Evolutionary conservation across 2,113 vertebrate species (phyloP), one percentile per base, ranked within the genome.

Genomic region (Gambusia holbrooki): DNA sequence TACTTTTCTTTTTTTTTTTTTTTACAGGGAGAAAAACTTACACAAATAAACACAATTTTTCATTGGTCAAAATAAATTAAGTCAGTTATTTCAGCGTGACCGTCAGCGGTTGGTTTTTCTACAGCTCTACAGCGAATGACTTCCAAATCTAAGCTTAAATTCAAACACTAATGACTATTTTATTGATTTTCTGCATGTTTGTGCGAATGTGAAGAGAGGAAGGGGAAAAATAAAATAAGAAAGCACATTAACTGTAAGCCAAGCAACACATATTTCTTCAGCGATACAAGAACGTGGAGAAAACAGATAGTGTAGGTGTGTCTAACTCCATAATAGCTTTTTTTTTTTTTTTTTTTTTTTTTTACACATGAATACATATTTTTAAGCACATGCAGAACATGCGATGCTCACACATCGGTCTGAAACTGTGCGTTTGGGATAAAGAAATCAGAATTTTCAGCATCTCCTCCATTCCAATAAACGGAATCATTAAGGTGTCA

Each of bases 401-500:
- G 69, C n/a, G 54, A 15, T 1, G 19, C 29, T 27, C 69, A 66
- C 48, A 28, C 19, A 60, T 0, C 7, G 8, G 54, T 35, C 64
- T 5, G 35, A 37, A 19, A 32, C 7, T 66, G 62, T 33, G 51
- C 29, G 61, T 9, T 69, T 12, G 73, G 78, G 72, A 76, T 77
- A 78, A 27, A 74, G 58, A 72, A 45, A 62, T 82, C 48, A 73
- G 51, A 45, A 19, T 51, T 82, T 83, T 79, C 64, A 37, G 2
- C 27, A 3, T 25, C 27, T 69, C 71, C 70, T 70, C 64, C 48
- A 79, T 32, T 51, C 77, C 77, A 82, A 89, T 81, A 86, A 90
- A 87, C 62, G 80, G 76, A 87, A 81, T 84, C 84, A 87, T 86
- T 89, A 88, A 77, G 45, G 79, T 48, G 77, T 90, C 77, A 51